Evolutionary conservation across 2,113 vertebrate genomes (phyloP).

Genomic region (Micromys minutus): DNA sequence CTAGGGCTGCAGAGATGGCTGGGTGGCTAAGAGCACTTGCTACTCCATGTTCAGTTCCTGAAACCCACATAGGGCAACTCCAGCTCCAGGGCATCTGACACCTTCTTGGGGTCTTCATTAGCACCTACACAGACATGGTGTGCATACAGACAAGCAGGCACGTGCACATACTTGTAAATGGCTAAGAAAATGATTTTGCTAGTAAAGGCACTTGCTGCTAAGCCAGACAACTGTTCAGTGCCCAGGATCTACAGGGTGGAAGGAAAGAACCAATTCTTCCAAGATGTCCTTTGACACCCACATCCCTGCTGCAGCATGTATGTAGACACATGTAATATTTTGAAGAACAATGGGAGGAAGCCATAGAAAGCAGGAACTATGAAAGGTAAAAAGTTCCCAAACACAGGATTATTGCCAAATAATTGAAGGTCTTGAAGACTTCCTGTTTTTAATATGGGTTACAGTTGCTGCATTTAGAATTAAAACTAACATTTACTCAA

Average conservation of each 20-base stretch:
- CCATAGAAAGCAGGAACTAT: not conserved
- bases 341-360: not conserved
- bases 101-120: not conserved
- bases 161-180: not conserved
- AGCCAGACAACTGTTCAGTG: not conserved
- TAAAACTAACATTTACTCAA: slow-evolving; percentile 13
- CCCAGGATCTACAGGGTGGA: not conserved
- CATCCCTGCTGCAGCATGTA: too few species aligned
- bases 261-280: not conserved
- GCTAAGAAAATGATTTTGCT: not conserved
- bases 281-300: not conserved
- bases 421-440: not conserved
- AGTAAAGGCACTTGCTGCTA: not conserved
- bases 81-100: not conserved
- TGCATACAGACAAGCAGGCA: not conserved
- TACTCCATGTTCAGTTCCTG: not conserved
- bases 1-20: not conserved
- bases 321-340: not conserved
- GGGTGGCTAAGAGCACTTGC: not conserved
- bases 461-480: not conserved
- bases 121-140: not conserved
- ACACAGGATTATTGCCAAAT: not conserved
- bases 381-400: not conserved
- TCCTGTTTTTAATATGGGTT: not conserved
- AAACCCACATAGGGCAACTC: not conserved